Conservation (phyloP, 2,888 invertebrate genomes). For the Pedicia rivosa region DNA sequence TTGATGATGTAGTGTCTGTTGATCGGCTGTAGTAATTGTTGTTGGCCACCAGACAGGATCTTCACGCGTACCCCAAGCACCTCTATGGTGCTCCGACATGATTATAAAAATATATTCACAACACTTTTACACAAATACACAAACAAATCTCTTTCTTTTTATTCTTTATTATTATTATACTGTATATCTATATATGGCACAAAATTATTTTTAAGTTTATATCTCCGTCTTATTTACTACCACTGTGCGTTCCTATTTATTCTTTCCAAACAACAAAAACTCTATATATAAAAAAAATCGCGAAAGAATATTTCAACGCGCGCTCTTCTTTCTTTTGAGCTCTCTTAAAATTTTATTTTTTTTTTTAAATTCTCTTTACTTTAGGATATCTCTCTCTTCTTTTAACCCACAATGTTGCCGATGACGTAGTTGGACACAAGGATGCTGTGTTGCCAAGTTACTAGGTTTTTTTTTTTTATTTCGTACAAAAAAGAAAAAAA, state of each 20-base stretch:
- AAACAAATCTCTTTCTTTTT: neutral
- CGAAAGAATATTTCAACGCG: conserved; percentile 8
- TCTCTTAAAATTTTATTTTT: conserved; percentile 1
- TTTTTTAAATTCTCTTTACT: too few species aligned
- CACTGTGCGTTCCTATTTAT: conserved; percentile 9
- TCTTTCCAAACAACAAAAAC: conserved; percentile 8
- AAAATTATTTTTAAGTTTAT: conserved; percentile 5
- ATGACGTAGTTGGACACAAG: conserved; percentile 7
- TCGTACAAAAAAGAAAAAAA: too few species aligned
- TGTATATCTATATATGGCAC: conserved; percentile 3
- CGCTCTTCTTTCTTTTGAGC: conserved; percentile 4
- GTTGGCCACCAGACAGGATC: conserved; percentile 43
- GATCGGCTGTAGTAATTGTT: conserved; percentile 33
- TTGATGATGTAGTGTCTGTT: conserved; percentile 33
- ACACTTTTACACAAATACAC: neutral
- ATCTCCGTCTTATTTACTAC: conserved; percentile 12
- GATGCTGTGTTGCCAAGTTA: conserved; percentile 27
- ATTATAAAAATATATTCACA: conserved; percentile 10
- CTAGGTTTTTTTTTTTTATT: conserved; percentile 16
- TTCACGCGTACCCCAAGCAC: conserved; percentile 45
- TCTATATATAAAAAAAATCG: conserved; percentile 8
- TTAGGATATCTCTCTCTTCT: conserved; percentile 9
- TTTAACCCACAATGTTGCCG: conserved; percentile 8
- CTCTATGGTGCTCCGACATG: conserved; percentile 49
- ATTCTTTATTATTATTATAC: neutral